phyloP scores from a whole-genome alignment of 1,140 invertebrate genomes.

The Potamilus streckersoni region DNA sequence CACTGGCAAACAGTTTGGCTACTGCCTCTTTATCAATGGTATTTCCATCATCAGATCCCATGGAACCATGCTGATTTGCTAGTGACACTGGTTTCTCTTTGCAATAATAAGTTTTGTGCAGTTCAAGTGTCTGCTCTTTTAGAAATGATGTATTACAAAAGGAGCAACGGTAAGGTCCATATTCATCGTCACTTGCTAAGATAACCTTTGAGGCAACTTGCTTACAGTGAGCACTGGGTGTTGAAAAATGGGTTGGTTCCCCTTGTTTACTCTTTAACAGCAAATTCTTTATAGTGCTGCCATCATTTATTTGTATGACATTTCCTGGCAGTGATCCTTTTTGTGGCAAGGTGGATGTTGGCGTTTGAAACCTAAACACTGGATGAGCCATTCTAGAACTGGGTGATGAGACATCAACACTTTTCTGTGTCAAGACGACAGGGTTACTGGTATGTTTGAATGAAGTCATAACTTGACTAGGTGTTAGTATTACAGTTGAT shows the following conservation, averaged over 20 bases:
- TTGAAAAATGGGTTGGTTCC: conserved; percentile 42
- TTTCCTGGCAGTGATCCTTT: not conserved
- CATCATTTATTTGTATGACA: conserved; percentile 68
- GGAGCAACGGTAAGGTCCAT: conserved; percentile 22
- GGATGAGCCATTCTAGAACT: not conserved
- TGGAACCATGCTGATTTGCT: not conserved
- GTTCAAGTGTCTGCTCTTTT: conserved; percentile 40
- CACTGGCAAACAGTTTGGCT: conserved; percentile 5
- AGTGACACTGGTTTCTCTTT: conserved; percentile 15
- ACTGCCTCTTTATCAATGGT: not conserved
- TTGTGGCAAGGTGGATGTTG: not conserved
- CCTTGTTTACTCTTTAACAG: conserved; percentile 75
- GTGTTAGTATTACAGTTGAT: too few relatives aligned
- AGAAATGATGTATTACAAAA: conserved; percentile 45
- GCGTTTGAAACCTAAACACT: conserved; percentile 21
- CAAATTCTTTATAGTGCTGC: conserved; percentile 87
- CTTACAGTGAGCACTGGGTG: not conserved
- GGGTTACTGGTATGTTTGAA: too few relatives aligned
- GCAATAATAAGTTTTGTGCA: conserved; percentile 50
- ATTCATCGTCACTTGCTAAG: not conserved
- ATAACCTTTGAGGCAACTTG: not conserved
- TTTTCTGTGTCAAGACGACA: too few relatives aligned
- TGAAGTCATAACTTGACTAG: too few relatives aligned
- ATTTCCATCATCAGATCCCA: not conserved
- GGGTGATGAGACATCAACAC: too few relatives aligned